A percentile compares a stretch with the other conserved stretches of the same genome.
Evolutionary conservation across 2,797 vertebrate species (phyloP).

Genomic region (Rhinatrema bivittatum): DNA sequence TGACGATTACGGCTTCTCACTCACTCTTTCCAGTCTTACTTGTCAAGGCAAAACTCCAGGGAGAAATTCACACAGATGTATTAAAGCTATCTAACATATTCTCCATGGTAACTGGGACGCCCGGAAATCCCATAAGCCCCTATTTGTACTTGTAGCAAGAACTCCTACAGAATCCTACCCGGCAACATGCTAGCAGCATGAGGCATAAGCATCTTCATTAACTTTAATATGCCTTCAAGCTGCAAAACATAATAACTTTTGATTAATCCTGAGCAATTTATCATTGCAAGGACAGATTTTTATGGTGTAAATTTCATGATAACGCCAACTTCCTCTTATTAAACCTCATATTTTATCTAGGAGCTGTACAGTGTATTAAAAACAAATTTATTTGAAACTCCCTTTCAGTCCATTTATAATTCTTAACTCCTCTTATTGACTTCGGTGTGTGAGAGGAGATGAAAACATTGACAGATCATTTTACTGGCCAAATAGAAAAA

Average conservation of each 20-base stretch:
- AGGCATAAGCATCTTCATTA: slow-evolving; percentile 28
- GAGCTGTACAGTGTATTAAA: too few species aligned
- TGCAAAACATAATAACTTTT: slow-evolving; percentile 9
- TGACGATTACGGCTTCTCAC: slow-evolving; percentile 48
- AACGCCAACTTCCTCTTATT: too few species aligned
- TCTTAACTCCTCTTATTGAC: too few species aligned
- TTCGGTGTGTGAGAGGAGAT: too few species aligned
- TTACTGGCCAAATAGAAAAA: too few species aligned
- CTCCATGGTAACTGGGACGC: slow-evolving; percentile 61
- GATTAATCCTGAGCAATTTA: slow-evolving; percentile 17
- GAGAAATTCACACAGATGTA: slow-evolving; percentile 48
- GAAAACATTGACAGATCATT: too few species aligned
- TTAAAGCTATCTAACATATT: slow-evolving; percentile 41
- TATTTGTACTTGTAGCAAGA: slow-evolving; percentile 16
- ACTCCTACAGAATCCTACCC: slow-evolving; percentile 10
- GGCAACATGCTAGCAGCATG: not conserved
- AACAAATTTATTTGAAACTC: too few species aligned
- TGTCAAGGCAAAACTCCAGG: slow-evolving; percentile 45
- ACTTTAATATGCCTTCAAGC: slow-evolving; percentile 14
- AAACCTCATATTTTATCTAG: too few species aligned
- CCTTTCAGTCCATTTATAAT: too few species aligned
- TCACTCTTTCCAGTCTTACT: slow-evolving; percentile 38
- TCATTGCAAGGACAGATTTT: slow-evolving; percentile 15
- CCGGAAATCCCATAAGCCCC: slow-evolving; percentile 35
- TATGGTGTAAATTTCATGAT: too few species aligned